Percentiles rank a stretch among this genome's conserved stretches.
phyloP scores from a whole-genome alignment of 1,140 invertebrate genomes.

The Leptestheria dahalacensis region DNA sequence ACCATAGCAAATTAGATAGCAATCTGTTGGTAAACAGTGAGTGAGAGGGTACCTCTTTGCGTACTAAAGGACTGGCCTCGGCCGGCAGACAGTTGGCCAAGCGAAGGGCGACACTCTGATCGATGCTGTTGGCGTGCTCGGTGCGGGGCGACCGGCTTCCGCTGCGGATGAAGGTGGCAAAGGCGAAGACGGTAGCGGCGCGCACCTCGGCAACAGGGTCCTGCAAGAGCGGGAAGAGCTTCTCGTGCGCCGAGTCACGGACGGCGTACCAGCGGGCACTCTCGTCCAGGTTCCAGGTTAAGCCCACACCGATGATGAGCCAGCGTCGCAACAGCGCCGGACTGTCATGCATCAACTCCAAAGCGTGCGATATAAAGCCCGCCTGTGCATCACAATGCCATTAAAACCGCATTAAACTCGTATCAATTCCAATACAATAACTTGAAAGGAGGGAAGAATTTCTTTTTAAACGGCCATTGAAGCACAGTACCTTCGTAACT shows the following conservation, averaged over 20 bases:
- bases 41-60: constrained; percentile 40
- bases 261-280: constrained; percentile 89
- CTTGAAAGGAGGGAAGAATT: no score
- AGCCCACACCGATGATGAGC: constrained; percentile 82
- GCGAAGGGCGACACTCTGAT: constrained; percentile 75
- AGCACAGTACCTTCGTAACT: no score
- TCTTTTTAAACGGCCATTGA: no score
- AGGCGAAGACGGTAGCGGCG: constrained; percentile 75
- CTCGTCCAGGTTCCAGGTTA: constrained; percentile 85
- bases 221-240: constrained; percentile 60
- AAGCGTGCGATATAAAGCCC: constrained; percentile 1
- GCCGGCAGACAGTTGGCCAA: constrained; percentile 56
- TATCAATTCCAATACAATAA: no score
- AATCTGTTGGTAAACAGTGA: no score
- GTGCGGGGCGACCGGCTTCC: constrained; percentile 49
- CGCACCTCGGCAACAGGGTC: constrained; percentile 78
- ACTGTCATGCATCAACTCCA: constrained; percentile 26
- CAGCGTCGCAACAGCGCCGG: constrained; percentile 65
- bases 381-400: background rate
- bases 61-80: constrained; percentile 77
- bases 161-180: constrained; percentile 82
- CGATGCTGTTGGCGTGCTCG: constrained; percentile 83
- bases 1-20: no score
- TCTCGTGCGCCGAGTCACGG: constrained; percentile 88
- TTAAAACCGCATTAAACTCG: no score